These are phyloP conservation scores for Acipenser oxyrinchus DNA, from an alignment of 2,797 vertebrate species.

Conservation along the genomic window DNA sequence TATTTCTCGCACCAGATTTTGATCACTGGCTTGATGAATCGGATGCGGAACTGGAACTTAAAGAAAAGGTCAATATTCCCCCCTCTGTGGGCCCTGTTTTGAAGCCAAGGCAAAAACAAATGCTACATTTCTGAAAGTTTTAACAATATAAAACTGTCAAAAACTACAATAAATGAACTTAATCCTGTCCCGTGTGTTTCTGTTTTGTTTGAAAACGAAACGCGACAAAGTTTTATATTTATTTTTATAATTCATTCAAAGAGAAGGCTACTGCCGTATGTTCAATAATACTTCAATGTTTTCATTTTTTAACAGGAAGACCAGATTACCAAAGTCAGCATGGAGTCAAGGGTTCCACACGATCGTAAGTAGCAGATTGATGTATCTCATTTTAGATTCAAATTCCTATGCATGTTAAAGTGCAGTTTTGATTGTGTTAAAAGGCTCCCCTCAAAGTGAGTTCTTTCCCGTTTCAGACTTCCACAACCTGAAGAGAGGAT, in stretches of 20 bases:
- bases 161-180: neutral
- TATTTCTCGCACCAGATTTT: slow-evolving; percentile 84
- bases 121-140: slow-evolving; percentile 42
- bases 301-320: slow-evolving; percentile 62
- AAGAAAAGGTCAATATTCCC: slow-evolving; percentile 66
- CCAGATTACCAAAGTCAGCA: slow-evolving; percentile 70
- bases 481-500: slow-evolving; percentile 74
- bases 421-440: slow-evolving; percentile 3
- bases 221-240: neutral
- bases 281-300: neutral
- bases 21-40: slow-evolving; percentile 96
- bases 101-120: slow-evolving; percentile 3
- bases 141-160: neutral
- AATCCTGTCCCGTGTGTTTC: too few species aligned
- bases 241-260: too few species aligned
- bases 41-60: slow-evolving; percentile 89
- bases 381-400: neutral
- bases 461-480: slow-evolving; percentile 41
- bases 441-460: too few species aligned
- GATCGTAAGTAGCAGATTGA: slow-evolving; percentile 64
- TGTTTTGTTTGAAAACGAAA: neutral
- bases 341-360: slow-evolving; percentile 66
- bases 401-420: neutral
- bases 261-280: too few species aligned
- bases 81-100: too few species aligned